Conservation (phyloP, 1,140 invertebrate species). For the Lanistes nyassanus region DNA sequence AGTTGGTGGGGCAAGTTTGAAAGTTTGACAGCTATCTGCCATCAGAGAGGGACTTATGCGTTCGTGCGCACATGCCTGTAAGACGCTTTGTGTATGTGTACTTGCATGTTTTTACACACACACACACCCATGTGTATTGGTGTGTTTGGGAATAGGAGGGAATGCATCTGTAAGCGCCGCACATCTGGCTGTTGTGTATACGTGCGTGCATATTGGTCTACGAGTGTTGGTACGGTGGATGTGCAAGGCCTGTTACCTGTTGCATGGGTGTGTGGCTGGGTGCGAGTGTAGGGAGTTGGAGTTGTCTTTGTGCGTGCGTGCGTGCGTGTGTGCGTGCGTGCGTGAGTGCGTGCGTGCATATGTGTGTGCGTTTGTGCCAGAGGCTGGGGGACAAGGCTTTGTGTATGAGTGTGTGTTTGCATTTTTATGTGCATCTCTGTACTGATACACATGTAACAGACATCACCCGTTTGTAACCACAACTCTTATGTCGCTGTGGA, state of each 20-base stretch:
- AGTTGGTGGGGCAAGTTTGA: no score
- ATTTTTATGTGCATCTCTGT: neutral
- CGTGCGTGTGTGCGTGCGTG: neutral
- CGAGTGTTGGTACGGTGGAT: no score
- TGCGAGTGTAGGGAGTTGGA: neutral
- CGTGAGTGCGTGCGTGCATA: neutral
- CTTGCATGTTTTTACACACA: neutral
- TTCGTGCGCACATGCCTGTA: neutral
- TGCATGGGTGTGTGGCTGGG: neutral
- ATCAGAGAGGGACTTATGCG: no score
- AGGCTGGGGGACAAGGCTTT: neutral
- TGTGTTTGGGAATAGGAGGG: constrained; percentile 4
- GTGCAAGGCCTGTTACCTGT: no score
- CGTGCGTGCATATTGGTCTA: neutral
- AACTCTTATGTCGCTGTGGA: no score
- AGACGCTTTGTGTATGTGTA: constrained; percentile 7
- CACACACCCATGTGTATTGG: neutral
- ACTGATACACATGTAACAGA: no score
- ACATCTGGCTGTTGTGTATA: no score
- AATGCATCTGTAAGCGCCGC: neutral
- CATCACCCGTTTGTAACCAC: no score
- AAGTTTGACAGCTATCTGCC: no score
- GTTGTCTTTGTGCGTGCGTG: constrained; percentile 1
- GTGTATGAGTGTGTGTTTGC: constrained; percentile 7
- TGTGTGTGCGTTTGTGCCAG: neutral